A percentile compares a stretch with the other conserved stretches of the same genome.
These are phyloP conservation scores for Hylaea fasciaria DNA, from an alignment of 2,888 invertebrate species.

Conservation along the genomic window DNA sequence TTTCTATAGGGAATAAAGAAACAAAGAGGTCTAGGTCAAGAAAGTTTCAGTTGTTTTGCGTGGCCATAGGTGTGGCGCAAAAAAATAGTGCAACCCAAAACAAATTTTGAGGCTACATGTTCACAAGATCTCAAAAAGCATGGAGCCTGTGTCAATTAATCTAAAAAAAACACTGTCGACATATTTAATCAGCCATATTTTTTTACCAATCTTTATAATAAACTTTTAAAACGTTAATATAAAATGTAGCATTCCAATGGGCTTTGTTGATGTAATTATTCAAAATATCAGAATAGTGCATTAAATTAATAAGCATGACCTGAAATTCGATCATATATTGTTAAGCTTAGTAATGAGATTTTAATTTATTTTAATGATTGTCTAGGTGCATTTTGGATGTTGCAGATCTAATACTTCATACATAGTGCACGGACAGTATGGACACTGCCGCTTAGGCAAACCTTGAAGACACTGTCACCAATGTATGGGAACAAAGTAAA, in stretches of 20 bases:
- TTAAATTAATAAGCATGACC: conserved; percentile 32
- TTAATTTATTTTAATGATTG: conserved; percentile 35
- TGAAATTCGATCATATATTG: conserved; percentile 29
- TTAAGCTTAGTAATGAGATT: conserved; percentile 38
- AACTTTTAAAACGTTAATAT: conserved; percentile 22
- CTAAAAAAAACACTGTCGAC: conserved; percentile 24
- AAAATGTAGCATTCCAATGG: conserved; percentile 42
- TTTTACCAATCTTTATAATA: conserved; percentile 36
- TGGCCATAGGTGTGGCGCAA: too few relatives aligned
- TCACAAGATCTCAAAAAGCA: too few relatives aligned
- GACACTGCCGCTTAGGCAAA: not conserved
- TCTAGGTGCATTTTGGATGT: conserved; percentile 16
- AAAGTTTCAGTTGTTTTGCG: too few relatives aligned
- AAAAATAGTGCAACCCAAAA: too few relatives aligned
- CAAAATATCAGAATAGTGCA: conserved; percentile 32
- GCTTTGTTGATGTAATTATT: conserved; percentile 37
- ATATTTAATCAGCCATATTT: conserved; percentile 38
- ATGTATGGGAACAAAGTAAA: not conserved
- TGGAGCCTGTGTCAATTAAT: too few relatives aligned
- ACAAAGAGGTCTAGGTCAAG: too few relatives aligned
- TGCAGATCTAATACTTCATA: not conserved
- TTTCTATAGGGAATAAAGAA: too few relatives aligned
- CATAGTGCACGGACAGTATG: conserved; percentile 1
- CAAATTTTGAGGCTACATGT: too few relatives aligned
- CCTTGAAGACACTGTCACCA: not conserved